phyloP scores from a whole-genome alignment of 2,888 invertebrate genomes.

The Toxonevra muliebris region DNA sequence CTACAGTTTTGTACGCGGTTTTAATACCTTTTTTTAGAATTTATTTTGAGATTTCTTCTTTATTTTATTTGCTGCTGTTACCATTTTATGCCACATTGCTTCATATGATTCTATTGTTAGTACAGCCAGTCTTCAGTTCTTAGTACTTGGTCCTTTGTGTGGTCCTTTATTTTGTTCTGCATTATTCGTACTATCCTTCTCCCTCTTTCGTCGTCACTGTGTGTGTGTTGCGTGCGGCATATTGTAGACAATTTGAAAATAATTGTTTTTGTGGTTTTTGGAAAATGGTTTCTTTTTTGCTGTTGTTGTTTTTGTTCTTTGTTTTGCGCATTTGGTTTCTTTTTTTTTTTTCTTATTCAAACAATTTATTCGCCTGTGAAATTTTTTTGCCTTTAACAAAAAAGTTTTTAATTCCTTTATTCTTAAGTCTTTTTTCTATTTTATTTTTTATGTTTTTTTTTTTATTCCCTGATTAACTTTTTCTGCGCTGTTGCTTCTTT shows the following conservation, averaged over 20 bases:
- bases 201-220: not conserved
- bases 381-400: conserved; percentile 1
- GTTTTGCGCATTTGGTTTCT: not conserved
- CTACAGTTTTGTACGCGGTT: conserved; percentile 11
- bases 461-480: conserved; percentile 33
- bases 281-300: conserved; percentile 19
- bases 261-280: conserved; percentile 38
- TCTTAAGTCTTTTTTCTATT: not conserved
- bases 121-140: not conserved
- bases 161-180: too few species aligned
- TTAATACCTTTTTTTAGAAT: not conserved
- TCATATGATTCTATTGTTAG: not conserved
- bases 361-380: conserved; percentile 26
- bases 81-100: not conserved
- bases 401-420: conserved; percentile 31
- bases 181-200: not conserved
- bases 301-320: not conserved
- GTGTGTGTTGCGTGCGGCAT: conserved; percentile 5
- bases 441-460: conserved; percentile 9
- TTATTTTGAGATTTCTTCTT: not conserved
- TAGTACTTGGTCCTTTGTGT: not conserved
- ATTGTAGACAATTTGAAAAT: conserved; percentile 40
- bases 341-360: not conserved
- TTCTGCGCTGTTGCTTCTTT: conserved; percentile 29
- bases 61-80: not conserved